These are phyloP conservation scores for Diarsia rubi DNA, from an alignment of 2,888 invertebrate genomes.

Conservation along the genomic window DNA sequence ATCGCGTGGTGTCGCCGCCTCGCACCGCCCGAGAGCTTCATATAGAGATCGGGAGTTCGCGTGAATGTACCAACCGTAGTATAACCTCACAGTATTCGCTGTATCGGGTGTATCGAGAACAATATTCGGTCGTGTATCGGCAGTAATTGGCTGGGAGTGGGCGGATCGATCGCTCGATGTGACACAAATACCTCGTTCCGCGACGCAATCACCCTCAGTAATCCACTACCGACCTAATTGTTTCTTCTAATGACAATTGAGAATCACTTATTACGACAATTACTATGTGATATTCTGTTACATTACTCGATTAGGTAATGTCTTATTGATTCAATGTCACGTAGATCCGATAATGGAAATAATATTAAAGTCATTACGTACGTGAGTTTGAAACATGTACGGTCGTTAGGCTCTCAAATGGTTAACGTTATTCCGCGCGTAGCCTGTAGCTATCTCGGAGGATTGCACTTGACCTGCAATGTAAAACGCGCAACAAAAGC, in stretches of 20 bases:
- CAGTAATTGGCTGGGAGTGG: slow-evolving; percentile 87
- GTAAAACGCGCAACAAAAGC: slow-evolving; percentile 82
- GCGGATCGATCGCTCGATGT: slow-evolving; percentile 86
- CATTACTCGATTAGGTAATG: slow-evolving; percentile 61
- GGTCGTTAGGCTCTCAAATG: slow-evolving; percentile 65
- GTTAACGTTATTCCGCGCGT: slow-evolving; percentile 71
- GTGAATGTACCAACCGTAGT: slow-evolving; percentile 52
- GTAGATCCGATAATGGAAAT: slow-evolving; percentile 11
- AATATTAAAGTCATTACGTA: slow-evolving; percentile 30
- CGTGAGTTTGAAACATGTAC: slow-evolving; percentile 26
- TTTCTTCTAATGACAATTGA: slow-evolving; percentile 85
- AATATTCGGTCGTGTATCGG: slow-evolving; percentile 86
- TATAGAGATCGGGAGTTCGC: slow-evolving; percentile 58
- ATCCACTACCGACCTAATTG: slow-evolving; percentile 88
- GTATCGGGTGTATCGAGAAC: slow-evolving; percentile 79
- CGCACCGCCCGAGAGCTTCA: slow-evolving; percentile 52
- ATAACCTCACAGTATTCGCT: slow-evolving; percentile 63
- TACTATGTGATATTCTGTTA: slow-evolving; percentile 73
- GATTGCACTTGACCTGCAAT: slow-evolving; percentile 86
- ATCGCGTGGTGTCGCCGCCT: slow-evolving; percentile 49
- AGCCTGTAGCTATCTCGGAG: slow-evolving; percentile 80
- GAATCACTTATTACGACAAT: slow-evolving; percentile 81
- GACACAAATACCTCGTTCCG: slow-evolving; percentile 87
- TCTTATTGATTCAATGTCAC: slow-evolving; percentile 21
- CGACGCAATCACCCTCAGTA: slow-evolving; percentile 85